Evolutionary conservation across 2,888 invertebrate species (phyloP).

Genomic region (Ochropleura plecta): DNA sequence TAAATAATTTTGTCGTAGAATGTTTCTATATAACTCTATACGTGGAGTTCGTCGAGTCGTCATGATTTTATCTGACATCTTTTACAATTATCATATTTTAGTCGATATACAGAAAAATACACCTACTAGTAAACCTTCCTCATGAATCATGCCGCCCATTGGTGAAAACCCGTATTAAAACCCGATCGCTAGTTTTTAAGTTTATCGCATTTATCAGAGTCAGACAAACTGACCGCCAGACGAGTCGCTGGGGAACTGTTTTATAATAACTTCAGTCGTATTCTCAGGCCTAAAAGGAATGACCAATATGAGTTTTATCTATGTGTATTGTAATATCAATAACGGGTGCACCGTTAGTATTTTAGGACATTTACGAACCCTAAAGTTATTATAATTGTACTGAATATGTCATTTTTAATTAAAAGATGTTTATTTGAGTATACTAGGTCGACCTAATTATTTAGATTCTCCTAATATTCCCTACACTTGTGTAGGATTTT

Average conservation of each 20-base stretch:
- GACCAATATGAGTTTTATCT: not conserved
- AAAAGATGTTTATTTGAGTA: slow-evolving; percentile 2
- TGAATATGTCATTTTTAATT: not conserved
- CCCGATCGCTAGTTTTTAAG: not conserved
- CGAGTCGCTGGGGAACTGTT: not conserved
- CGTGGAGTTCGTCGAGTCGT: not conserved
- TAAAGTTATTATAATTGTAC: not conserved
- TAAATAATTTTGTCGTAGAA: not conserved
- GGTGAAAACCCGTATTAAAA: slow-evolving; percentile 1
- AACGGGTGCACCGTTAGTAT: not conserved
- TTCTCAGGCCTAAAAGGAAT: not conserved
- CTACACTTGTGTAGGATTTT: not conserved
- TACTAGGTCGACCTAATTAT: not conserved
- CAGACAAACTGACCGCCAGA: not conserved
- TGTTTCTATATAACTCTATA: too few relatives aligned
- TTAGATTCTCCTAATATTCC: not conserved
- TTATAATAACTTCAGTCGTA: not conserved
- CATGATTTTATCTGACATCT: not conserved
- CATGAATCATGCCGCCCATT: not conserved
- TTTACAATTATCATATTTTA: not conserved
- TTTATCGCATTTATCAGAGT: not conserved
- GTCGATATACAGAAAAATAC: not conserved
- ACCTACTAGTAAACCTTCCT: not conserved
- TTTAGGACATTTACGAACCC: not conserved
- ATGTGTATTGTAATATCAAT: not conserved